Evolutionary conservation across 2,888 invertebrate genomes (phyloP), one percentile per base, ranked within the genome.

Genomic region (Orgyia antiqua): DNA sequence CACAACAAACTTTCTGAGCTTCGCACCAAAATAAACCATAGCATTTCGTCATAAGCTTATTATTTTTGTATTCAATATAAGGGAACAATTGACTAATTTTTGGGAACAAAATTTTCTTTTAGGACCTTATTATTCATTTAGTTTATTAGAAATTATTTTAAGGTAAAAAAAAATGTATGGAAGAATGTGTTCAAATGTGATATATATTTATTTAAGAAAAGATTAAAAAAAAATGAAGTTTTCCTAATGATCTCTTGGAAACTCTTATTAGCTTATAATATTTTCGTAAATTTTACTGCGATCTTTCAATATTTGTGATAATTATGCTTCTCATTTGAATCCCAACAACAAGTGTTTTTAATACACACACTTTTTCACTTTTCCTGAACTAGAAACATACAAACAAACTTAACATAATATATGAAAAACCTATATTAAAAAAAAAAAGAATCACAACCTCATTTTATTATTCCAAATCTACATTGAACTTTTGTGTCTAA

Each of bases 161-260:
- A 64, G 47, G 51, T 65, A 20, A 20, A 68, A 70, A 58, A 68
- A 72, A 69, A 67, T 60, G 52, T 62, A 64, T 58, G 64, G 70
- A 79, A 72, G 72, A 69, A 82, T 86, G 83, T 86, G 84, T 86
- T 84, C 84, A 86, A 78, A 77, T 84, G 84, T 86, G 86, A 86
- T 86, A 86, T 61, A 69, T 76, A 77, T 77, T 76, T 82, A 70
- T 75, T 77, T 80, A 80, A 78, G 80, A 65, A 66, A 48, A 51
- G 51, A 64, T 54, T 63, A 63, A 68, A 58, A 63, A 66, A 61
- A 70, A 72, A 77, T 62, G 61, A 79, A 83, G 83, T 83, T 86
- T 86, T 86, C 83, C 77, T 63, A 80, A 83, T 86, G 86, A 86
- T 86, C 86, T 86, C 86, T 79, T 56, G 77, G 67, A 78, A 79